phyloP scores from a whole-genome alignment of 2,113 vertebrate genomes.

The Nannospalax galili region DNA sequence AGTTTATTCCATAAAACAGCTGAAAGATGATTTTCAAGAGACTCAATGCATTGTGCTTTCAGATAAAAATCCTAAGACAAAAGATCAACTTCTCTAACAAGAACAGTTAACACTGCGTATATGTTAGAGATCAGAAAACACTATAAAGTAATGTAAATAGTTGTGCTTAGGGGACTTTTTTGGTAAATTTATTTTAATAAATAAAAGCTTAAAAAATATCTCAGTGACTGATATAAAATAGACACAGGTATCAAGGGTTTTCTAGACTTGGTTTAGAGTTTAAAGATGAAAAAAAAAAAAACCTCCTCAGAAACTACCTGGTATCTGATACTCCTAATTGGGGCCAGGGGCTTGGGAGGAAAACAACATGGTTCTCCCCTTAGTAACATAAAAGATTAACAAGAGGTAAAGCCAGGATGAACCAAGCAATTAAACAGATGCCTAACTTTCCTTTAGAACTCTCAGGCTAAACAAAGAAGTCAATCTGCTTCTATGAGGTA shows the following conservation, averaged over 20 bases:
- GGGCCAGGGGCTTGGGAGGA: conserved; percentile 35
- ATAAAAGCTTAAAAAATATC: conserved; percentile 77
- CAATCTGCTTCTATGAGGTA: background rate
- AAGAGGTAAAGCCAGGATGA: conserved; percentile 44
- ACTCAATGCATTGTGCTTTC: conserved; percentile 72
- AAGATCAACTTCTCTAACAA: conserved; percentile 61
- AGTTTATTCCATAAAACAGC: conserved; percentile 71
- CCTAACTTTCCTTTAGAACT: conserved; percentile 19
- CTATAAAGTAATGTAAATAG: conserved; percentile 71
- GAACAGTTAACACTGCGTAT: conserved; percentile 66
- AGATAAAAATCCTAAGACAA: conserved; percentile 75
- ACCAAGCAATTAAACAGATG: conserved; percentile 3
- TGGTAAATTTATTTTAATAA: conserved; percentile 75
- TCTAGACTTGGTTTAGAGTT: conserved; percentile 58
- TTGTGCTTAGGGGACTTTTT: conserved; percentile 76
- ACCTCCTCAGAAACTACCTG: background rate
- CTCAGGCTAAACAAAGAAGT: conserved; percentile 21
- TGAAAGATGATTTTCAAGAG: conserved; percentile 75
- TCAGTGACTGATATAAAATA: conserved; percentile 71
- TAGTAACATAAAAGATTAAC: conserved; percentile 38
- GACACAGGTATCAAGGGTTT: conserved; percentile 59
- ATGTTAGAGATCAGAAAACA: conserved; percentile 67
- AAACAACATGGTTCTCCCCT: background rate
- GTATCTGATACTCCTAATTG: background rate
- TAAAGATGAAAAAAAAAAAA: conserved; percentile 53